Conservation (phyloP, 2,888 invertebrate species). For the Netelia virgata region DNA sequence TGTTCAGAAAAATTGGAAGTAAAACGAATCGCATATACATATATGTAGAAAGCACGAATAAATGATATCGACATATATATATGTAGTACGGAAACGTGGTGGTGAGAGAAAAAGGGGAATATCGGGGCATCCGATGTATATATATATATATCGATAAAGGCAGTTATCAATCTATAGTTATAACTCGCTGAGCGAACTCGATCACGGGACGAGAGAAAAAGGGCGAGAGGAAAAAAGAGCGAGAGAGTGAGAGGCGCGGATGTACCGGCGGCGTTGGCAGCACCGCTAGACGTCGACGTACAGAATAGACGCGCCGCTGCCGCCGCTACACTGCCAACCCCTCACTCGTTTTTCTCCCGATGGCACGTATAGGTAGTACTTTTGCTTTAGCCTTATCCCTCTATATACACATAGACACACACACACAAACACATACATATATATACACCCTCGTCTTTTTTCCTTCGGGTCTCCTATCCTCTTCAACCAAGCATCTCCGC, state of each 20-base stretch:
- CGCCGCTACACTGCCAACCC: conserved; percentile 30
- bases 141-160: conserved; percentile 35
- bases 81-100: background rate
- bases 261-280: conserved; percentile 53
- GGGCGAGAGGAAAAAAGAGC: background rate
- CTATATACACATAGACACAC: conserved; percentile 1
- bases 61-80: conserved; percentile 41
- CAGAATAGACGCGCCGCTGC: conserved; percentile 51
- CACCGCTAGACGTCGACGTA: conserved; percentile 57
- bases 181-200: conserved; percentile 48
- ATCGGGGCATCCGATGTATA: background rate
- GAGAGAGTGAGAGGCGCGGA: conserved; percentile 38
- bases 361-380: conserved; percentile 45
- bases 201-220: conserved; percentile 13
- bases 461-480: conserved; percentile 44
- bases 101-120: conserved; percentile 1
- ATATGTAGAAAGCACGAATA: conserved; percentile 33
- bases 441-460: conserved; percentile 30
- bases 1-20: conserved; percentile 24
- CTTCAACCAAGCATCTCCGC: conserved; percentile 52
- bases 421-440: background rate
- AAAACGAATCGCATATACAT: conserved; percentile 31
- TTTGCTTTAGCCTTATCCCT: conserved; percentile 36
- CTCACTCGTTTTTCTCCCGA: conserved; percentile 63
- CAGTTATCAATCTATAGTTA: conserved; percentile 59